phyloP scores from a whole-genome alignment of 2,113 vertebrate species.

The Peromyscus polionotus region DNA sequence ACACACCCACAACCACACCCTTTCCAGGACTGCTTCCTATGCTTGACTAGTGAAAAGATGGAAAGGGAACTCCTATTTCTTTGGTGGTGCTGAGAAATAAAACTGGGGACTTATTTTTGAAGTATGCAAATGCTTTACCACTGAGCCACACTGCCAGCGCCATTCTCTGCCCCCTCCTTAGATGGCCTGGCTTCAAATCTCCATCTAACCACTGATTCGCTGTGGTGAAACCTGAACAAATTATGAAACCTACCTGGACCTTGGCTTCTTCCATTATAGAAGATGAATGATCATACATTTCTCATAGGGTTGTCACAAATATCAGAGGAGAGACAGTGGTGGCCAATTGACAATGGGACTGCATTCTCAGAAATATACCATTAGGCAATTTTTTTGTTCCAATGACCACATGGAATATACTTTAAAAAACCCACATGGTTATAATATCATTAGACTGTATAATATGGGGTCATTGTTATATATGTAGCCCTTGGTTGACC shows the following conservation, averaged over 20 bases:
- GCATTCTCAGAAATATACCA: background rate
- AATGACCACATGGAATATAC: background rate
- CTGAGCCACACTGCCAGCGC: background rate
- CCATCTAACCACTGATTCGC: background rate
- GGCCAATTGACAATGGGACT: background rate
- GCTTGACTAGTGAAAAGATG: background rate
- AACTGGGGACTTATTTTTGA: background rate
- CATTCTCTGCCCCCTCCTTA: background rate
- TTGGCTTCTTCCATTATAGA: slow-evolving; percentile 29
- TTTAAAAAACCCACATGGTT: background rate
- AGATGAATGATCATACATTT: background rate
- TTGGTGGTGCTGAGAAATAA: background rate
- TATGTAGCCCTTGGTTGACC: background rate
- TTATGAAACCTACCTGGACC: background rate
- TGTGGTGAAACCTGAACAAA: background rate
- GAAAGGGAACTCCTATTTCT: background rate
- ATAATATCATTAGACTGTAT: background rate
- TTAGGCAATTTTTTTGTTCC: background rate
- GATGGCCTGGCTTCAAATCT: background rate
- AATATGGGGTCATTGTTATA: background rate
- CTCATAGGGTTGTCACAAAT: background rate
- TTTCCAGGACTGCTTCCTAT: background rate
- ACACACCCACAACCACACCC: too few relatives aligned
- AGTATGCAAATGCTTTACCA: background rate
- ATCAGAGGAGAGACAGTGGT: slow-evolving; percentile 21